Percentiles rank a stretch among this genome's conserved stretches.
Conservation (phyloP, 1,140 invertebrate genomes). For the Aphelenchoides fujianensis region DNA sequence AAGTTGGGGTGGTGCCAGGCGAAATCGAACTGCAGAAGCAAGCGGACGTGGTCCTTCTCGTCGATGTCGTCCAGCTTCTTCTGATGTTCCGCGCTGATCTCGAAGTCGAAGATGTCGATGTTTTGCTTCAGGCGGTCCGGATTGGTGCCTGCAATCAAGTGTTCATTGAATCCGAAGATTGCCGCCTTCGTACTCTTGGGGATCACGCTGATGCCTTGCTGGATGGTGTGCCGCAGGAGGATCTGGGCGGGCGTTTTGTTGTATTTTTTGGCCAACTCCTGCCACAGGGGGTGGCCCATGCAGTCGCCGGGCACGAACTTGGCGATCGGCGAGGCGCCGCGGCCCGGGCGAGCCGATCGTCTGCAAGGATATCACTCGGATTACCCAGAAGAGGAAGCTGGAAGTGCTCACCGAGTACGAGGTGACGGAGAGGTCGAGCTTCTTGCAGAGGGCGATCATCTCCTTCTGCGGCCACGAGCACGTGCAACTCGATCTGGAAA, state of each 20-base stretch:
- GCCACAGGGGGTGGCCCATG: slow-evolving; percentile 26
- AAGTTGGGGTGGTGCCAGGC: neutral
- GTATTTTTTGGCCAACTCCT: slow-evolving; percentile 38
- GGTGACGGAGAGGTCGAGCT: slow-evolving; percentile 57
- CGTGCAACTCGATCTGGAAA: slow-evolving; percentile 44
- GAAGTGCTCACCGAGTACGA: no score
- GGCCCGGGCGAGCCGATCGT: slow-evolving; percentile 63
- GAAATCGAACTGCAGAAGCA: slow-evolving; percentile 27
- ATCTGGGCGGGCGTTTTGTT: slow-evolving; percentile 62
- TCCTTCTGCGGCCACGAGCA: slow-evolving; percentile 43
- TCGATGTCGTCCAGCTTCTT: slow-evolving; percentile 30
- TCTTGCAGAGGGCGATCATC: slow-evolving; percentile 51
- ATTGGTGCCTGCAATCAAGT: no score
- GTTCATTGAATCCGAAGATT: no score
- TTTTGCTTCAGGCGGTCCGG: slow-evolving; percentile 62
- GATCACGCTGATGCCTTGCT: slow-evolving; percentile 61
- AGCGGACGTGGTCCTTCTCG: slow-evolving; percentile 20
- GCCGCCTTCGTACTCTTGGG: no score
- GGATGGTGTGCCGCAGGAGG: slow-evolving; percentile 35
- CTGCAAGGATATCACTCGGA: no score
- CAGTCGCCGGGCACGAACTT: slow-evolving; percentile 22
- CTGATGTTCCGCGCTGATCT: slow-evolving; percentile 42
- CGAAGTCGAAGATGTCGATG: slow-evolving; percentile 48
- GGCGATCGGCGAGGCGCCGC: neutral
- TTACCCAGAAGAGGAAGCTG: no score